Evolutionary conservation across 2,113 vertebrate genomes (phyloP).

Genomic region (Hydrochoerus hydrochaeris): DNA sequence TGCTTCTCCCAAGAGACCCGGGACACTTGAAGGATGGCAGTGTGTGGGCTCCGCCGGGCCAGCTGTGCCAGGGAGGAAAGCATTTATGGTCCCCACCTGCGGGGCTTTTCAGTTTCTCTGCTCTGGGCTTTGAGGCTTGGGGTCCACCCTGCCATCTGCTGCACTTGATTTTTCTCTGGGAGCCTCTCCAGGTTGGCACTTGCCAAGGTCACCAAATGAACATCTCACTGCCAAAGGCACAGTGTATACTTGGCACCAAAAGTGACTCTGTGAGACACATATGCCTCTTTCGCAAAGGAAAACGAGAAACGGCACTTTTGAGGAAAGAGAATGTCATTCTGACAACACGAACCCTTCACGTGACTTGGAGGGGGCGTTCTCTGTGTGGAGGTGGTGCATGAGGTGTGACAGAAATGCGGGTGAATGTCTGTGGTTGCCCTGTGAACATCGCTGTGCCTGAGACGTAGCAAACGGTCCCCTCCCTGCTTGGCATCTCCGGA

Average conservation of each 20-base stretch:
- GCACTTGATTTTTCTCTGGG: background rate
- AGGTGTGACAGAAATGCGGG: background rate
- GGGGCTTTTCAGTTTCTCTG: background rate
- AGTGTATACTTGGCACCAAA: background rate
- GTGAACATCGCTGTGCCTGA: background rate
- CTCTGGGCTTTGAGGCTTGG: fast-evolving
- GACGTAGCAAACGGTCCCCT: too few relatives aligned
- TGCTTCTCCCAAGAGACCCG: background rate
- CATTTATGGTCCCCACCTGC: fast-evolving
- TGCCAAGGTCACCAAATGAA: background rate
- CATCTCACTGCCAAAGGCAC: background rate
- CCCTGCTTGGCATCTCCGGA: fast-evolving
- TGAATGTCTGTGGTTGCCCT: too few relatives aligned
- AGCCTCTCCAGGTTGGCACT: background rate
- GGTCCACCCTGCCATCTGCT: background rate
- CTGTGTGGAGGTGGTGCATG: fast-evolving
- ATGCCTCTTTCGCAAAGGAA: background rate
- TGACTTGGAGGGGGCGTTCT: background rate
- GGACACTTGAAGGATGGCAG: too few relatives aligned
- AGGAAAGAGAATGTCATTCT: background rate
- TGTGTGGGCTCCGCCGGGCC: fast-evolving
- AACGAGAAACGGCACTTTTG: background rate
- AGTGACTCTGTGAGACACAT: background rate
- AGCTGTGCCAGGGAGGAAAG: fast-evolving
- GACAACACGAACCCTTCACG: too few relatives aligned